Evolutionary conservation across 1,140 invertebrate genomes (phyloP), one percentile per base, ranked within the genome.

Genomic region (Adoxophyes honmai): DNA sequence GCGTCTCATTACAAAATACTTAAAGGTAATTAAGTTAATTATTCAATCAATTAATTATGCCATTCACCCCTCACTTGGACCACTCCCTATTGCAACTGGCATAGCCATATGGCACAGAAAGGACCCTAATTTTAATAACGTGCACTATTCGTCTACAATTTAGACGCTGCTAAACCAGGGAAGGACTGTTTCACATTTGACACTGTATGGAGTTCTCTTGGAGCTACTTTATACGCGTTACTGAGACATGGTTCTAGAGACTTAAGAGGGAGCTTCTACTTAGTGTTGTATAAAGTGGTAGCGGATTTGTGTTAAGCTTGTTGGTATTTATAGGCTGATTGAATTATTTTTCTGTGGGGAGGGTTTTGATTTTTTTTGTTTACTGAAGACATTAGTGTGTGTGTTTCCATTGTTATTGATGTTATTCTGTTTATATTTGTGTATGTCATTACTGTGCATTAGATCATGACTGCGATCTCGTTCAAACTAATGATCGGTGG

Each of bases 61-160:
- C 39, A n/a, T 10, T 18, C 39, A 5, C 18, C 16, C 28, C 42
- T 6, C 18, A 7, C 21, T n/a, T 42, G 18, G 14, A 3, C 8
- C 11, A 48, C 11, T 13, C 42, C 15, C 39, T 16, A 8, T 44
- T 18, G n/a, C 42, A 48, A 18, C 18, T 18, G 21, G 42, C 21
- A 2, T 6, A 28, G 21, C 42, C 42, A 48, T 48, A 48, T 48
- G 42, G 42, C 42, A n/a, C 9, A 18, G 14, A 7, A 15, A 9
- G 2, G 18, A n/a, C 42, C 42, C 42, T 48, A 48, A 48, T 48
- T 48, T 48, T 48, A 48, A 48, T 48, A 48, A 28, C 21, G 18
- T 21, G 18, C 10, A 48, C 21, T 48, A 48, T 28, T 28, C n/a
- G n/a, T 48, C 42, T 48, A 48, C 21, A 44, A 8, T 21, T 11